Evolutionary conservation across 2,113 vertebrate species (phyloP), one percentile per base, ranked within the genome.

Genomic region (Microcebus lehilahytsara): DNA sequence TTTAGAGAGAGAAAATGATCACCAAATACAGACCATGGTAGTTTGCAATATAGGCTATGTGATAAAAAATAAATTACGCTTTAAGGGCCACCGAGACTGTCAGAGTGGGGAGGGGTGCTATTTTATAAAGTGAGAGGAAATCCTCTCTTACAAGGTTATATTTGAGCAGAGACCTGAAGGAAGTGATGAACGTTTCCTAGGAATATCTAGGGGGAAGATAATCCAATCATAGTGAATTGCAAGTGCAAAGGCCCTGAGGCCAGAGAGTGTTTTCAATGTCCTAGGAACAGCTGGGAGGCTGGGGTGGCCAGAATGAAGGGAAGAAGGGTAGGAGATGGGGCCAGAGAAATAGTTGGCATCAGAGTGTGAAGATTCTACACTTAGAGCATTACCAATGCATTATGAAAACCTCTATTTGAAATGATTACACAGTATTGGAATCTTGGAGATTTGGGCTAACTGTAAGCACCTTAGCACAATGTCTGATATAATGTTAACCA

Each of bases 271-370:
- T n/a, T 71, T 60, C 4, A 17, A 16, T 87, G 9, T 87, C 64
- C 16, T 40, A 27, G 7, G 62, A 77, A 53, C 3, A 25, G 1
- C 23, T 27, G 25, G 32, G 23, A 91, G 42, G 6, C 12, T 22
- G 51, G 7, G 22, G 9, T 30, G 6, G 46, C 19, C n/a, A 77
- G 40, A 53, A 17, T 2, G 2, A 85, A n/a, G 30, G 71, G 77
- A n/a, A 40, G 37, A 64, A 19, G 9, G 32, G 0, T 27, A 0
- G 23, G 12, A 49, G 19, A 19, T 8, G 9, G 16, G 25, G 20
- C 22, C 49, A 80, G 34, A 93, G 25, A n/a, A 67, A 66, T 40
- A 9, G 6, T 2, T 42, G 16, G 56, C 19, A 23, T 66, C 75
- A 67, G 42, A 53, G 2, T 81, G 4, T 53, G 34, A 66, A 51